Evolutionary conservation across 2,888 invertebrate species (phyloP).

Genomic region (Parnassius glacialis): DNA sequence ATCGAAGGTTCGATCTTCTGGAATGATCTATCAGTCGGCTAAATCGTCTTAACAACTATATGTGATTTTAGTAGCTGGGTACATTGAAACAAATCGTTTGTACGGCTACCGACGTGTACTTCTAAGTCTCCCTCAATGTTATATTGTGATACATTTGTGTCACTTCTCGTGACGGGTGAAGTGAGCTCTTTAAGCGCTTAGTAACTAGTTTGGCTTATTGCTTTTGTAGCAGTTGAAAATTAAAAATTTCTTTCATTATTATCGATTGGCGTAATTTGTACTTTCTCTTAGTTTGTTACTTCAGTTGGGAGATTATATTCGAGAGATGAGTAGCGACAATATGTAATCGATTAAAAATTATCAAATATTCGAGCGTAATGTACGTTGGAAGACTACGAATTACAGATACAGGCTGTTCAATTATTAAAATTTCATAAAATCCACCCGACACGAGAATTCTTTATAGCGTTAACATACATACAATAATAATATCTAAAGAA

Average conservation of each 20-base stretch:
- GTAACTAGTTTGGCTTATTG: slow-evolving; percentile 52
- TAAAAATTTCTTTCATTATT: neutral
- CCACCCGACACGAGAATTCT: slow-evolving; percentile 37
- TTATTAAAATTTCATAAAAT: slow-evolving; percentile 22
- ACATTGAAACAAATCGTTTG: slow-evolving; percentile 27
- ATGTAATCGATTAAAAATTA: neutral
- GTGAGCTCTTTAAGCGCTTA: slow-evolving; percentile 39
- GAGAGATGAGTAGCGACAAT: too few relatives aligned
- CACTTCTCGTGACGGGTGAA: slow-evolving; percentile 39
- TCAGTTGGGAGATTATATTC: too few relatives aligned
- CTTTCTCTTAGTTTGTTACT: too few relatives aligned
- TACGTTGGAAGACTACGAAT: slow-evolving; percentile 18
- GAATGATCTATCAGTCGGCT: slow-evolving; percentile 25
- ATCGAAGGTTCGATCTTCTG: slow-evolving; percentile 7
- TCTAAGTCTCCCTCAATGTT: slow-evolving; percentile 25
- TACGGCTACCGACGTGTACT: slow-evolving; percentile 44
- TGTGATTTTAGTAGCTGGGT: slow-evolving; percentile 9
- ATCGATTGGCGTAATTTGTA: too few relatives aligned
- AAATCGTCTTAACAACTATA: slow-evolving; percentile 28
- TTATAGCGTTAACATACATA: slow-evolving; percentile 29
- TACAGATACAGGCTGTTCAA: slow-evolving; percentile 15
- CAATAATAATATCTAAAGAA: slow-evolving; percentile 29
- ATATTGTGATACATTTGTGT: slow-evolving; percentile 39
- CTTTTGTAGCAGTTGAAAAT: neutral
- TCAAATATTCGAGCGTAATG: neutral